These are phyloP conservation scores for Erythrocebus patas DNA, from an alignment of 2,113 vertebrate species.

Conservation along the genomic window DNA sequence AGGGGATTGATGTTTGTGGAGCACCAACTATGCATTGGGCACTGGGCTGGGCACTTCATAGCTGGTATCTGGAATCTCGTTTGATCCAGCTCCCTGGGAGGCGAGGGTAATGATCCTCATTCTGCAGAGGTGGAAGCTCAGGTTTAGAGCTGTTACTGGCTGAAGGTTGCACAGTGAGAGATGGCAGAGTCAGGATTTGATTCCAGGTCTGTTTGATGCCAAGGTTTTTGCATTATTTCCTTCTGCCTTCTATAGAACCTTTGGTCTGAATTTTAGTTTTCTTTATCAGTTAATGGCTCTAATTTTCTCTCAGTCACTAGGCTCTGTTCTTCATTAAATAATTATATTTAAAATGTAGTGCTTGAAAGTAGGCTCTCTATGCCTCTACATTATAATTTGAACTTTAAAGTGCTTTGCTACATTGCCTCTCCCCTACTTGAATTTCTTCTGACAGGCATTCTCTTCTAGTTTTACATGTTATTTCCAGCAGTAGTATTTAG, in stretches of 20 bases:
- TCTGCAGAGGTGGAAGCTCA: background rate
- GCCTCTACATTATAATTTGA: background rate
- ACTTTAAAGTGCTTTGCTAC: background rate
- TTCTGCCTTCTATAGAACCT: background rate
- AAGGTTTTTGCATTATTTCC: slow-evolving; percentile 26
- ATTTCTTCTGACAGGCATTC: background rate
- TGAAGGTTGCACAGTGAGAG: background rate
- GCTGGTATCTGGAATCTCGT: background rate
- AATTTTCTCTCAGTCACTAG: background rate
- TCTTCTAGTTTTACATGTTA: background rate
- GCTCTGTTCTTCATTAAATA: background rate
- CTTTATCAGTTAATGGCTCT: background rate
- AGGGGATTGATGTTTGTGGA: background rate
- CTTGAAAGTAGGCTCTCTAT: background rate
- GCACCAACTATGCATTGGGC: background rate
- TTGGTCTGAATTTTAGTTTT: slow-evolving; percentile 29
- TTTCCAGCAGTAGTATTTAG: background rate
- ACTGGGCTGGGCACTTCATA: background rate
- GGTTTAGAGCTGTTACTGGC: background rate
- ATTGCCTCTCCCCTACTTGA: background rate
- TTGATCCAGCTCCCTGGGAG: background rate
- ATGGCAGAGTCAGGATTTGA: background rate
- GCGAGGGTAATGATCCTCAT: background rate
- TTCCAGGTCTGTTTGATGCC: background rate
- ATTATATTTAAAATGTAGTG: background rate